Conservation (phyloP, 1,140 invertebrate species). For the Macrocentrus cingulum region DNA sequence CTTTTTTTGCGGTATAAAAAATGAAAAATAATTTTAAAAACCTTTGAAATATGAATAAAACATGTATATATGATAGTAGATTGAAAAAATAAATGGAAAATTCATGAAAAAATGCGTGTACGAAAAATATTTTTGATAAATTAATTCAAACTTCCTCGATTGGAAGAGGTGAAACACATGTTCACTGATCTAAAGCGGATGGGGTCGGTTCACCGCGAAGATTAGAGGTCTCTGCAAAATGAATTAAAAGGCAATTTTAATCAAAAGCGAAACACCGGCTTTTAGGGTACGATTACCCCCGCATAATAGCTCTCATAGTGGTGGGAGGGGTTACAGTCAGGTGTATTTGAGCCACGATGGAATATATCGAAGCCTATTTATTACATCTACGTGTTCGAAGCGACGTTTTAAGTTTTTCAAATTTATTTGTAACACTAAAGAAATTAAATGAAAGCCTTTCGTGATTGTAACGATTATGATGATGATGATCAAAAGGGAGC, state of each 20-base stretch:
- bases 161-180: no score
- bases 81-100: no score
- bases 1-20: no score
- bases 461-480: conserved; percentile 3
- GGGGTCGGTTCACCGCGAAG: conserved; percentile 25
- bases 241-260: conserved; percentile 36
- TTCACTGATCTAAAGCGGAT: neutral
- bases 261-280: conserved; percentile 28
- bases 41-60: no score
- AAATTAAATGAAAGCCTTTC: conserved; percentile 11
- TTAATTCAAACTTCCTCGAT: no score
- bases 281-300: conserved; percentile 30
- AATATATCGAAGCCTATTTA: conserved; percentile 15
- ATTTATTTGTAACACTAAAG: conserved; percentile 16
- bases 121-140: no score
- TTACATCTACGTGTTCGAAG: conserved; percentile 24
- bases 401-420: neutral
- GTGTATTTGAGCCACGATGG: neutral
- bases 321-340: conserved; percentile 13
- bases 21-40: no score
- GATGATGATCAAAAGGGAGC: conserved; percentile 7
- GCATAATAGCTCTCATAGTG: conserved; percentile 26
- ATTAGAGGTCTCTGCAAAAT: conserved; percentile 32
- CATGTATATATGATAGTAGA: no score
- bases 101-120: no score